A percentile compares a stretch with the other conserved stretches of the same genome.
phyloP scores from a whole-genome alignment of 2,888 invertebrate species.

The Chaetogeoica ovagalla region DNA sequence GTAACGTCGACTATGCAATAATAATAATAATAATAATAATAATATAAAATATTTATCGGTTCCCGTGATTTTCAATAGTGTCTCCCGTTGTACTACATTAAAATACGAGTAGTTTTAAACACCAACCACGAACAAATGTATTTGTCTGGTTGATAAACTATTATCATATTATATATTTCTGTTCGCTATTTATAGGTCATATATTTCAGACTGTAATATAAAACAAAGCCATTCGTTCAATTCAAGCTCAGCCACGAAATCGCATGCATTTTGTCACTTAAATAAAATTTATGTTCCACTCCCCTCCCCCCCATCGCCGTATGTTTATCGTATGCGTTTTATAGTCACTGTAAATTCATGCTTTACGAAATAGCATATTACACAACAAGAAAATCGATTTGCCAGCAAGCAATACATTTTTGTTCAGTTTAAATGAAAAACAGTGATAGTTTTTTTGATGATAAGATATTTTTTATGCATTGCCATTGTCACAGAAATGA shows the following conservation, averaged over 20 bases:
- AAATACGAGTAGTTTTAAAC: background rate
- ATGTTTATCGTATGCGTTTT: too few species aligned
- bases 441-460: background rate
- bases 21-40: background rate
- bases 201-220: too few species aligned
- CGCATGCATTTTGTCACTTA: too few species aligned
- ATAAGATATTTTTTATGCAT: background rate
- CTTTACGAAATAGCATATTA: background rate
- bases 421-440: background rate
- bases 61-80: background rate
- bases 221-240: too few species aligned
- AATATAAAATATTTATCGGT: background rate
- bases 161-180: too few species aligned
- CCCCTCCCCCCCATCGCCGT: too few species aligned
- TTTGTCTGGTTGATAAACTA: background rate
- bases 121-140: background rate
- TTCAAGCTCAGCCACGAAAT: too few species aligned
- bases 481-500: background rate
- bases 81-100: too few species aligned
- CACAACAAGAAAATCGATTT: background rate
- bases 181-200: too few species aligned
- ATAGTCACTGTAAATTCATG: too few species aligned
- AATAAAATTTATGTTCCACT: too few species aligned
- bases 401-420: background rate
- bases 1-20: background rate